phyloP scores from a whole-genome alignment of 2,888 invertebrate genomes.

The Agonum fuliginosum region DNA sequence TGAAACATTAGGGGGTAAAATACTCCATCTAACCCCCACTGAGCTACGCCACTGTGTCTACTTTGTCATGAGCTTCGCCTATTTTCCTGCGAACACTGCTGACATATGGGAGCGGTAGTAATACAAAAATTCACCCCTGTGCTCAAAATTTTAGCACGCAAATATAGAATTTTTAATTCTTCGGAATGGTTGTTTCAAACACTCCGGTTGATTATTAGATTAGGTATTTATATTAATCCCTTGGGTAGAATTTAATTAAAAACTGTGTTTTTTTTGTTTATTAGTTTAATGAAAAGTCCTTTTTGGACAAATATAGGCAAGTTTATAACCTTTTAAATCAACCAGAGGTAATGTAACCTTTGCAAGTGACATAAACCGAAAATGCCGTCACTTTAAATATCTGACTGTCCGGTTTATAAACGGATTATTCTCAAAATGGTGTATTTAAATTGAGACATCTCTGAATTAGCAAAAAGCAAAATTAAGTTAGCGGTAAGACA shows the following conservation, averaged over 20 bases:
- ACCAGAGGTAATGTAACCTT: not conserved
- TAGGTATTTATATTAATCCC: slow-evolving; percentile 37
- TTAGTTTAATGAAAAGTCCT: not conserved
- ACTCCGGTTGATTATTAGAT: slow-evolving; percentile 20
- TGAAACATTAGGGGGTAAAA: too few species aligned
- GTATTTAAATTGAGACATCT: too few species aligned
- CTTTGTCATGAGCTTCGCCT: slow-evolving; percentile 4
- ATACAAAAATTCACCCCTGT: slow-evolving; percentile 13
- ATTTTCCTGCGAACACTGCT: not conserved
- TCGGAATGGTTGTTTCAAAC: not conserved
- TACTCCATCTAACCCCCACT: too few species aligned
- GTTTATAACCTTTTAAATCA: not conserved
- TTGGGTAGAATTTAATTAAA: slow-evolving; percentile 13
- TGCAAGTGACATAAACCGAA: not conserved
- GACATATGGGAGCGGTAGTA: slow-evolving; percentile 9
- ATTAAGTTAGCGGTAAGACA: too few species aligned
- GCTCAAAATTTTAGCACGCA: slow-evolving; percentile 7
- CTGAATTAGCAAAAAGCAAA: too few species aligned
- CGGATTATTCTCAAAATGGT: not conserved
- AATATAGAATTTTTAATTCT: slow-evolving; percentile 30
- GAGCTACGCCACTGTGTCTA: too few species aligned
- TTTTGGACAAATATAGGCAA: not conserved
- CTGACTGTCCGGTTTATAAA: too few species aligned
- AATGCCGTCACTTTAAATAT: too few species aligned
- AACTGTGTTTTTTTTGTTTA: slow-evolving; percentile 13